Base-by-base conservation (phyloP, 2,113 vertebrate genomes). In the Seriola aureovittata region DNA sequence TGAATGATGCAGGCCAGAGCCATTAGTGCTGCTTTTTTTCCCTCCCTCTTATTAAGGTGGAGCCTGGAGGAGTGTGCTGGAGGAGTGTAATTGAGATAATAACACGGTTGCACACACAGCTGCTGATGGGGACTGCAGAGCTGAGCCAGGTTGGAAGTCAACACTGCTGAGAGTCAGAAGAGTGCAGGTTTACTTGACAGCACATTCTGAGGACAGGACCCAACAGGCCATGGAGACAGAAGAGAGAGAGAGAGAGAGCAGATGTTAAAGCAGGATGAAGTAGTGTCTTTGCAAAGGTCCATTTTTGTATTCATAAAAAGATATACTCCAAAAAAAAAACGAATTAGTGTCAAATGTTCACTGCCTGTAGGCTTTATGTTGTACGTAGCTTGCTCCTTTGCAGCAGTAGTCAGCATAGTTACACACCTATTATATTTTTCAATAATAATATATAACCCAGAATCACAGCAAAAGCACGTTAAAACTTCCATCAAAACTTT, bases 61-160 rank as follows among this genome's bases (percentile, higher is more conserved):
- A 78, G 88, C 81, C 50, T 8, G 64, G 64, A 92, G 89, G 88
- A 90, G 89, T 59, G 67, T 65, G 86, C 76, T 73, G 68, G 50
- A 88, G 84, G 77, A 87, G 79, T 87, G 79, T 92, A 91, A 93
- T 94, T 68, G 55, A 83, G 85, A 89, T 94, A 94, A 95, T 95
- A 81, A 93, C 89, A 92, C 60, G 58, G 69, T 85, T 88, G 71
- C 81, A 38, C 69, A 65, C 46, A 44, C 58, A 91, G 88, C 90
- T 92, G 90, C 80, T 83, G 90, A 88, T 77, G 83, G 86, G 72
- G 73, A 75, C 70, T 21, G 79, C 68, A 48, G 85, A 85, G 58
- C 71, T 36, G 72, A 72, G 85, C 80, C 87, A 79, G 84, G 88
- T 76, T 83, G 72, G 67, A 76, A 84, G 75, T 85, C 63, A 68